Evolutionary conservation across 2,888 invertebrate species (phyloP), one percentile per base, ranked within the genome.

Genomic region (Clistopyga incitator): DNA sequence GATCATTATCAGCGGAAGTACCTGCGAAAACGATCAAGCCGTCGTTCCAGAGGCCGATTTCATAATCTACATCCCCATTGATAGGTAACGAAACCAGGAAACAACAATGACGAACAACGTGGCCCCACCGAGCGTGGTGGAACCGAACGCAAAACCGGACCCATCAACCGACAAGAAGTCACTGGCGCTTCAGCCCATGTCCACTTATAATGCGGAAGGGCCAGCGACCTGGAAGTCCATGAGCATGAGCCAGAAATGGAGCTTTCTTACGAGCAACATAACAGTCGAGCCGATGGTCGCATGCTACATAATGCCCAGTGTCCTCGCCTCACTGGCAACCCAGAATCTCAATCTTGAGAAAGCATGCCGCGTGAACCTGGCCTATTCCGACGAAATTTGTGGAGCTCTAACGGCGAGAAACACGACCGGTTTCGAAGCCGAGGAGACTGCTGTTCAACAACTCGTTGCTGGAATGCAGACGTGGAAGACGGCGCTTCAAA

Each of bases 341-440:
- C 97, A 97, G 93, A 97, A 97, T 93, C 94, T 98, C 70, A 97
- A 97, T 92, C 94, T 97, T 90, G 97, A 97, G 92, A 97, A 98
- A 93, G 97, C 97, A 0, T 98, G 98, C 91, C 94, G 97, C 85
- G 97, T 97, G 0, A 98, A 98, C 92, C 94, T 97, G 88, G 94
- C 94, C 10, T 97, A 96, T 89, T 95, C 96, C 0, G 95, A 95
- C 78, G 95, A 95, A 86, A 95, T 97, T 3, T 98, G 98, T 92
- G 96, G 96, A 89, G 97, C 97, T 0, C 93, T 98, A 50, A 96
- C 97, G 0, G 94, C 95, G 75, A 94, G 97, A 89, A 95, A 97
- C 87, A 97, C 97, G 23, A 95, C 95, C 6, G 95, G 94, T 86
- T 96, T 95, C 88, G 94, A 95, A 2, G 89, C 92, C 65, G 95